Base-by-base conservation (phyloP, 2,888 invertebrate genomes). In the Synergus japonicus region DNA sequence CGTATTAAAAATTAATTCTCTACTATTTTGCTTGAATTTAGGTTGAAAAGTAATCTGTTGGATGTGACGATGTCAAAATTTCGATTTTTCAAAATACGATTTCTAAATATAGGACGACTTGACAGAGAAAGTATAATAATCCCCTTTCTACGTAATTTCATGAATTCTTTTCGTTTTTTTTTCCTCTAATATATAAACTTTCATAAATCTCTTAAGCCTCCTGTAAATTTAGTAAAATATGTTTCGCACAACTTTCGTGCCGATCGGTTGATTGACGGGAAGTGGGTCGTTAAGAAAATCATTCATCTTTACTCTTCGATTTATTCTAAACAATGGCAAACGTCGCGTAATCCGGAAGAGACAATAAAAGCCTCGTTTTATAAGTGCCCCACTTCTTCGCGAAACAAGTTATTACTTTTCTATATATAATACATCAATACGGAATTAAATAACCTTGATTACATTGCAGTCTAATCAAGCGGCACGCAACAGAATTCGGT, bases 141-240 rank as follows among this genome's bases (percentile, higher is more conserved):
- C 66, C 10, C 10, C 18, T 67, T 67, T 67, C 43, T 44, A 18
- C 10, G 18, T 18, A 67, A 67, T 67, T 67, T 67, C 66, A 67
- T 67, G 44, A 67, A 67, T 67, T 67, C 18, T 43, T 41, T 67
- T n/a, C 44, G 18, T 67, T 22, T 67, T 66, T 67, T 29, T 29
- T 29, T 29, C 43, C 44, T 67, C n/a, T 29, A 29, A 29, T 29
- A 43, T 8, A 41, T 44, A 22, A 22, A 67, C 18, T 44, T 67
- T 67, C 66, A 67, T 67, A 67, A 67, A 67, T 67, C 66, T 44
- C 44, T 67, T 43, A 44, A 44, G 43, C 66, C 66, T 67, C 44
- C 18, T 44, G 46, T 12, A 46, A 46, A 13, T 46, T 46, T 46
- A 46, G 46, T 13, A 46, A 46, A 46, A 46, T 46, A 67, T 18